Percentiles rank a stretch among this genome's conserved stretches.
These are phyloP conservation scores for Eumaeus atala DNA, from an alignment of 1,140 invertebrate species.

Conservation along the genomic window DNA sequence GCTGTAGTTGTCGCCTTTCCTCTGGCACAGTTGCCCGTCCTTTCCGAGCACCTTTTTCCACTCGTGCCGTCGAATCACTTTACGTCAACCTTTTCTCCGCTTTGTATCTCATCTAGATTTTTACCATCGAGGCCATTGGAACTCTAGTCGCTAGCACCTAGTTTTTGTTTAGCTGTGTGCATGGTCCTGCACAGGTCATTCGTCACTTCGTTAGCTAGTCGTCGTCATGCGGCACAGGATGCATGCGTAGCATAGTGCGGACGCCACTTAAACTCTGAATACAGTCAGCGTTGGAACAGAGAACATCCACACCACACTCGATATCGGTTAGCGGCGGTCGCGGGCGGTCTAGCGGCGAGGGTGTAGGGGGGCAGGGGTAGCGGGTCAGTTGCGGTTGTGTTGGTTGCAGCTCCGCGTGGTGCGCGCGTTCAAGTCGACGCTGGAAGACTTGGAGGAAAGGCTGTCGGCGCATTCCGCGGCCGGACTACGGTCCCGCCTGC, in stretches of 20 bases:
- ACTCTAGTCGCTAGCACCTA: conserved; percentile 38
- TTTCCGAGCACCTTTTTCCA: conserved; percentile 17
- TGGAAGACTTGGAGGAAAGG: conserved; percentile 99
- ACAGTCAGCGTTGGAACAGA: conserved; percentile 35
- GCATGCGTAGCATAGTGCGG: conserved; percentile 27
- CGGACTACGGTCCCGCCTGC: conserved; percentile 94
- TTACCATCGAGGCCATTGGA: conserved; percentile 29
- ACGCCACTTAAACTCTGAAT: conserved; percentile 40
- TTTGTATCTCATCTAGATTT: conserved; percentile 34
- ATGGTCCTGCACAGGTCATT: conserved; percentile 33
- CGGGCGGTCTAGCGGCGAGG: conserved; percentile 23
- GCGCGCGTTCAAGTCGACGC: conserved; percentile 99
- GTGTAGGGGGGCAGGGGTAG: conserved; percentile 18
- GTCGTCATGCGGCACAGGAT: conserved; percentile 26
- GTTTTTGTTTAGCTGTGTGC: conserved; percentile 37
- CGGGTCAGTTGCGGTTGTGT: conserved; percentile 51
- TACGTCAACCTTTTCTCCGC: conserved; percentile 24
- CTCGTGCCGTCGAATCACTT: conserved; percentile 13
- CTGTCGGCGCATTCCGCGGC: conserved; percentile 98
- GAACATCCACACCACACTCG: conserved; percentile 68
- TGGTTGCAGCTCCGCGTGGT: conserved; percentile 99
- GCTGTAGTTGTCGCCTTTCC: conserved; percentile 39
- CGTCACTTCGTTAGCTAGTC: conserved; percentile 11
- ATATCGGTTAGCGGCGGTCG: conserved; percentile 26
- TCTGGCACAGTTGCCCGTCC: conserved; percentile 36